These are phyloP conservation scores for Andrena hattorfiana DNA, from an alignment of 2,888 invertebrate species.

Conservation along the genomic window DNA sequence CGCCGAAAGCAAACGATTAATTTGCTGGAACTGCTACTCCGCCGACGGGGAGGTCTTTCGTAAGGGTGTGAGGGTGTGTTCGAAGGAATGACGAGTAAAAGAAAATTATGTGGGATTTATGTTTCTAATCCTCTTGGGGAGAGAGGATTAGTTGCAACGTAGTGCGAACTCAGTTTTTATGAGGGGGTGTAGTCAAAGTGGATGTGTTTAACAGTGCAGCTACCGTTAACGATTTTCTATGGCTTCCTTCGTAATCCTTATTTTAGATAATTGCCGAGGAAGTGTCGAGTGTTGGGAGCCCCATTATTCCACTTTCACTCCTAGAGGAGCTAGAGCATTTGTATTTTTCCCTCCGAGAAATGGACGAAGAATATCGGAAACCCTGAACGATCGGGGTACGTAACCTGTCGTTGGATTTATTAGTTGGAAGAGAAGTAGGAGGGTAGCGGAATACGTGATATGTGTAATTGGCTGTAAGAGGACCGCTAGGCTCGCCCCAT, in stretches of 20 bases:
- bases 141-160: background rate
- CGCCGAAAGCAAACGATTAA: conserved; percentile 67
- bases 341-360: too few relatives aligned
- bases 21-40: conserved; percentile 41
- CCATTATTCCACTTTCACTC: background rate
- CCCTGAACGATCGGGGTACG: conserved; percentile 19
- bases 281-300: background rate
- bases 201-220: background rate
- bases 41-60: background rate
- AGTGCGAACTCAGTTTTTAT: too few relatives aligned
- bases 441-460: conserved; percentile 12
- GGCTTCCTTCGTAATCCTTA: conserved; percentile 8
- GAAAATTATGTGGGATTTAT: background rate
- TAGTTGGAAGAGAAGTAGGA: background rate
- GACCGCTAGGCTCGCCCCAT: conserved; percentile 11
- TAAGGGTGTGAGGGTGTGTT: background rate
- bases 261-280: background rate
- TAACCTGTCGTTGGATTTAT: conserved; percentile 9
- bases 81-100: background rate
- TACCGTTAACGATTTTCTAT: background rate
- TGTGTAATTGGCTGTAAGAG: conserved; percentile 52
- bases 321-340: too few relatives aligned
- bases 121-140: background rate
- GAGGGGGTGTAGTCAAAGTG: background rate
- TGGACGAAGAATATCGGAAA: too few relatives aligned